Evolutionary conservation across 2,797 vertebrate species (phyloP).

Genomic region (Mormyrus hasselquistii): DNA sequence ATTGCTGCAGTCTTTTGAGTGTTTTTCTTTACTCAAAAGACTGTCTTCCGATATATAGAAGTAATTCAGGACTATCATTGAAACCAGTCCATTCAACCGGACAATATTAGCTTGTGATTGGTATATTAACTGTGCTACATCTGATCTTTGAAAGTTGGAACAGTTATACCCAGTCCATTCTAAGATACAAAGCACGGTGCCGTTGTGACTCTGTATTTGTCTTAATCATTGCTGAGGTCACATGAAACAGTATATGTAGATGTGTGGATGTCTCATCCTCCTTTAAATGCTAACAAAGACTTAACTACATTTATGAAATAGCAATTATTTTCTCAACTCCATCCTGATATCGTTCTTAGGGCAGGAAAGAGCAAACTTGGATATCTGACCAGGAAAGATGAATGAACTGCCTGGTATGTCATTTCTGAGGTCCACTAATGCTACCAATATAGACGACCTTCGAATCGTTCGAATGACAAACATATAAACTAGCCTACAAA

Average conservation of each 20-base stretch:
- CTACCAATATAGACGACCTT: background rate
- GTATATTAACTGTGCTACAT: background rate
- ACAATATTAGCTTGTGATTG: background rate
- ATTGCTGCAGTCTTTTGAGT: background rate
- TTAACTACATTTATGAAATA: background rate
- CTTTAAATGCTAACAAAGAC: background rate
- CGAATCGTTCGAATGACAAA: background rate
- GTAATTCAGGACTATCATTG: background rate
- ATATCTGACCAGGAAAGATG: background rate
- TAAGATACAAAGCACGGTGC: background rate
- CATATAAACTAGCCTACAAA: background rate
- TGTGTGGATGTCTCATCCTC: background rate
- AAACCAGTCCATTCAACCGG: background rate
- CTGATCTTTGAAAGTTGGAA: background rate
- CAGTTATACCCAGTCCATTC: background rate
- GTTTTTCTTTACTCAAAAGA: background rate
- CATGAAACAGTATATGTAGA: background rate
- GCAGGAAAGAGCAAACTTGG: background rate
- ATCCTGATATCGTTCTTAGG: background rate
- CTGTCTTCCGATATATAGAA: background rate
- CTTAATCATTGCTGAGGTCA: background rate
- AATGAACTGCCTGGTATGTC: background rate
- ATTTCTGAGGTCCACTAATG: background rate
- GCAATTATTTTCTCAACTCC: background rate
- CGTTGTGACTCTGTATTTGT: background rate